Evolutionary conservation across 1,140 invertebrate species (phyloP).

Genomic region (Hormaphis cornu): DNA sequence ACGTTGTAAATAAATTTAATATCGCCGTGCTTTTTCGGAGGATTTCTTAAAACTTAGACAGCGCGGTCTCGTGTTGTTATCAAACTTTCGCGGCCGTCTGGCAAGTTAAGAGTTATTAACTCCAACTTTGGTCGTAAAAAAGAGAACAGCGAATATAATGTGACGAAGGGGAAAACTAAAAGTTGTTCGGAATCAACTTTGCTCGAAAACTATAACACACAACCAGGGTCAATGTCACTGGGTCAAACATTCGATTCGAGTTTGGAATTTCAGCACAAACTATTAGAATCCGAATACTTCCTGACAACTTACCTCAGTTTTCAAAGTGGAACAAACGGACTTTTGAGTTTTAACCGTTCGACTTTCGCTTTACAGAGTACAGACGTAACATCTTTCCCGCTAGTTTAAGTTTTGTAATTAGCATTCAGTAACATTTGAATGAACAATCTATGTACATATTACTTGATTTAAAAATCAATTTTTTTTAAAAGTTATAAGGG

Average conservation of each 20-base stretch:
- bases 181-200: slow-evolving; percentile 30
- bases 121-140: slow-evolving; percentile 29
- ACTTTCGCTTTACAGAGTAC: too few relatives aligned
- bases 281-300: background rate
- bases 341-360: too few relatives aligned
- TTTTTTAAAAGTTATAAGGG: too few relatives aligned
- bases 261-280: slow-evolving; percentile 1
- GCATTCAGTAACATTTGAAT: too few relatives aligned
- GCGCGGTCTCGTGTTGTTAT: background rate
- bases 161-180: slow-evolving; percentile 27
- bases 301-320: background rate
- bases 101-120: slow-evolving; percentile 32
- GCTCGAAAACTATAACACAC: slow-evolving; percentile 27
- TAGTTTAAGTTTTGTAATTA: too few relatives aligned
- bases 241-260: slow-evolving; percentile 25
- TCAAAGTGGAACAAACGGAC: too few relatives aligned
- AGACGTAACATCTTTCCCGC: too few relatives aligned
- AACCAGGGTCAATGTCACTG: slow-evolving; percentile 27
- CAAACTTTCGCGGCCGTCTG: slow-evolving; percentile 28
- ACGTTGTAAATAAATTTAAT: slow-evolving; percentile 23
- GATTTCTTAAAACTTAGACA: slow-evolving; percentile 13
- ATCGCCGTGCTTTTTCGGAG: slow-evolving; percentile 4
- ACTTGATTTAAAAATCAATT: too few relatives aligned
- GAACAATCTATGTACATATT: too few relatives aligned
- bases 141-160: slow-evolving; percentile 15